Percentiles rank a stretch among this genome's conserved stretches.
These are phyloP conservation scores for Lordiphosa stackelbergi DNA, from an alignment of 1,140 invertebrate genomes.

Conservation along the genomic window DNA sequence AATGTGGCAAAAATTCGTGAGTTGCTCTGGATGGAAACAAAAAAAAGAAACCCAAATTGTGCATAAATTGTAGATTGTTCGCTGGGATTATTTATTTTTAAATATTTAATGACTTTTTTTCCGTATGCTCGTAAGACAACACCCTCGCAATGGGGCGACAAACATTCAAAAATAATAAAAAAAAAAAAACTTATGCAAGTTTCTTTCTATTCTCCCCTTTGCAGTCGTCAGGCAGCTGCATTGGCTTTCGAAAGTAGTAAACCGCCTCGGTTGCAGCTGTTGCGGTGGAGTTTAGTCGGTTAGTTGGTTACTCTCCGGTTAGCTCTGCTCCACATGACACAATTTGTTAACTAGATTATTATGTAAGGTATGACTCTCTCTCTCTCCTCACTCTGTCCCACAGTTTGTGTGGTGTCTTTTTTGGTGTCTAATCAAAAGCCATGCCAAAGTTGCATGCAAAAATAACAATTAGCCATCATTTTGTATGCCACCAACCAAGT, in stretches of 20 bases:
- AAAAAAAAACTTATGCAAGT: constrained; percentile 39
- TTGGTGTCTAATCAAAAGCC: constrained; percentile 53
- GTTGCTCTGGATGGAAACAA: constrained; percentile 23
- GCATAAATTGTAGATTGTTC: constrained; percentile 50
- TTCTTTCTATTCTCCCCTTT: constrained; percentile 49
- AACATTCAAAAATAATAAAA: neutral
- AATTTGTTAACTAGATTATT: constrained; percentile 74
- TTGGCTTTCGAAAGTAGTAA: constrained; percentile 63
- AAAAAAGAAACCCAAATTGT: constrained; percentile 14
- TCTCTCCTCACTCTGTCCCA: constrained; percentile 23
- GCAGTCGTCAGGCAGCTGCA: constrained; percentile 10
- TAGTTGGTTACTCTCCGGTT: constrained; percentile 17
- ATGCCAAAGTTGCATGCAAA: constrained; percentile 61
- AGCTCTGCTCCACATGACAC: constrained; percentile 58
- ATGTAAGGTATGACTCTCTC: constrained; percentile 50
- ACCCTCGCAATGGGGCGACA: constrained; percentile 52
- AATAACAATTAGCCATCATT: constrained; percentile 72
- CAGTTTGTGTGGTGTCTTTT: constrained; percentile 10
- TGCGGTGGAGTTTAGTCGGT: constrained; percentile 26
- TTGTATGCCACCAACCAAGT: constrained; percentile 45
- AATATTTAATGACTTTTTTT: constrained; percentile 69
- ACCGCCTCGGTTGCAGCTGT: constrained; percentile 38
- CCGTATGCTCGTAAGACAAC: constrained; percentile 41
- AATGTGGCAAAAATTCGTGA: constrained; percentile 61
- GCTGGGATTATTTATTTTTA: constrained; percentile 62